Base-by-base conservation (phyloP, 2,113 vertebrate species). In the Xiphias gladius region DNA sequence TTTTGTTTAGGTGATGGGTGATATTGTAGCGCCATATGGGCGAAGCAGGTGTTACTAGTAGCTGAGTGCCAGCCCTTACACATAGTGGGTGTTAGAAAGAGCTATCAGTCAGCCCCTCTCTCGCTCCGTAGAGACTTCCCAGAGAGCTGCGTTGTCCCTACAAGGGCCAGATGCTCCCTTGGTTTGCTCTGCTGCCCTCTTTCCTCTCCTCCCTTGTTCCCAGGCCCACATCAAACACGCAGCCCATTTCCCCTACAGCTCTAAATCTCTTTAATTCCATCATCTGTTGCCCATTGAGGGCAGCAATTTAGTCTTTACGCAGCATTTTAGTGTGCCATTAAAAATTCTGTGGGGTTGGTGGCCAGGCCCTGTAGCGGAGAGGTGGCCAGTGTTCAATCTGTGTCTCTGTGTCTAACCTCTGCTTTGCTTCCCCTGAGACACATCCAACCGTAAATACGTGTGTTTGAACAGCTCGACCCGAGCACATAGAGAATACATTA, bases 211-310 rank as follows among this genome's bases (percentile, higher is more conserved):
- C 80, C 82, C 81, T 77, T 77, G 59, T 86, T 89, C 90, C 82
- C 80, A 82, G 84, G 85, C 79, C 83, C 88, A 91, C 92, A 92
- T 93, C 91, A 94, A 93, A 92, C 88, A 84, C 66, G 22, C 74
- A 82, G 79, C 72, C 91, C 81, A 70, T 86, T 92, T 91, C 80
- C 88, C 88, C 83, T 79, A 83, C 83, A 80, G 88, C 93, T 89
- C 86, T 94, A 94, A 95, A 95, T 96, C 92, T 95, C 87, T 93
- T 93, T 95, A 92, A 89, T 94, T 94, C 89, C 75, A 87, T 95
- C 94, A 95, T 95, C 94, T 95, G 95, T 92, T 93, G 86, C 88
- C 93, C 89, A 94, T 94, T 94, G 94, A 92, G 93, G 88, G 91
- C 85, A 89, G 88, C 88, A 92, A 89, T 94, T 94, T 93, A 86